Percentiles rank a stretch among this genome's conserved stretches.
These are phyloP conservation scores for Chloroceryle aenea DNA, from an alignment of 2,113 vertebrate species.

Conservation along the genomic window DNA sequence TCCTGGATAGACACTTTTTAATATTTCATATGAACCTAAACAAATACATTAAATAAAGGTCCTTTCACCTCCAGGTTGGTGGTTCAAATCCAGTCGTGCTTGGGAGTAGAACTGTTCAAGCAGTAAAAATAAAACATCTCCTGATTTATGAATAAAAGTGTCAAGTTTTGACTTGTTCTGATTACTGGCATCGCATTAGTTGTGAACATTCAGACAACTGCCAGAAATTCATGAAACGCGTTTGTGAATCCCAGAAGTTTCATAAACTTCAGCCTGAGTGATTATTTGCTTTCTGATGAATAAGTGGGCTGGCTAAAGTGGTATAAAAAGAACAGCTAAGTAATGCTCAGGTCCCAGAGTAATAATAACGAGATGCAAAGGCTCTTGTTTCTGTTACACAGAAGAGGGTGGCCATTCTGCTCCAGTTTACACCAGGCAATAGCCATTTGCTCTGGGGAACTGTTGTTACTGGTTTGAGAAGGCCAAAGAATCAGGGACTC, in stretches of 20 bases:
- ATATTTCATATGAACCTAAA: constrained; percentile 45
- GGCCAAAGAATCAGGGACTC: not conserved
- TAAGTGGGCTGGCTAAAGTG: not conserved
- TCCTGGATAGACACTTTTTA: constrained; percentile 27
- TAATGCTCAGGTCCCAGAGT: not conserved
- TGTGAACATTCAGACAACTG: constrained; percentile 56
- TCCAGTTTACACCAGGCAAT: not conserved
- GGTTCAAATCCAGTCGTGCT: constrained; percentile 56
- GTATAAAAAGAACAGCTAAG: not conserved
- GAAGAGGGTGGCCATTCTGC: not conserved
- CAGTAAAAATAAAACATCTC: constrained; percentile 58
- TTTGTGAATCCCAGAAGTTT: constrained; percentile 64
- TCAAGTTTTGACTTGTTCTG: constrained; percentile 60
- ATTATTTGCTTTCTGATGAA: constrained; percentile 51
- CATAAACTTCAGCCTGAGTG: constrained; percentile 50
- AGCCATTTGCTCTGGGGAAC: not conserved
- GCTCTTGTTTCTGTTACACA: not conserved
- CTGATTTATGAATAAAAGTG: constrained; percentile 63
- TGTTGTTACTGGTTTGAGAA: not conserved
- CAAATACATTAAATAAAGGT: constrained; percentile 51
- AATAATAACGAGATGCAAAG: not conserved
- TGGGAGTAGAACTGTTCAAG: constrained; percentile 46
- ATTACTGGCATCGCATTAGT: constrained; percentile 61
- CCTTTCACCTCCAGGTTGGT: constrained; percentile 55
- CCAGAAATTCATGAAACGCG: constrained; percentile 55